Evolutionary conservation across 2,113 vertebrate species (phyloP), one percentile per base, ranked within the genome.

Genomic region (Dermatemys mawii): DNA sequence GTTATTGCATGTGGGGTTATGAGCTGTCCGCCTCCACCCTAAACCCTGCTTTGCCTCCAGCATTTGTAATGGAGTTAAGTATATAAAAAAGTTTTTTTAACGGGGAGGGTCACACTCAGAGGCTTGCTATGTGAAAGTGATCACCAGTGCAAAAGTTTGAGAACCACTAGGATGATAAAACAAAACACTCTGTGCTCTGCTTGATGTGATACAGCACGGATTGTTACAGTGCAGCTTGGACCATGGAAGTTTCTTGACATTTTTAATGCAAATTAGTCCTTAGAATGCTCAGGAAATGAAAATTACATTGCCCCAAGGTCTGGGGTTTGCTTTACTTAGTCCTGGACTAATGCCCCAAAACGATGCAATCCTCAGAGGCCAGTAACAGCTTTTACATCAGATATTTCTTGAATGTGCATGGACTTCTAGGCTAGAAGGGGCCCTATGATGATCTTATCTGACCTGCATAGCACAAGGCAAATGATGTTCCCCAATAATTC

Each of bases 301-400:
- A 48, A 92, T 84, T 92, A 48, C 73, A 82, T 41, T 53, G 41
- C 89, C 78, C 86, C 53, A 48, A 50, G 82, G 82, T 78, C 83
- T 84, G 63, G 55, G 57, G 92, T 93, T 24, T 92, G 73, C 73
- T 94, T 94, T 82, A 54, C 89, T 94, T 67, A 88, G 88, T 83
- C 75, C 78, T 93, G 92, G 73, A 86, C 84, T 80, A 2, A 50
- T 85, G 84, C 88, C 84, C 51, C 26, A 54, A 93, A 90, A 44
- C 57, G 10, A 11, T 9, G 60, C 48, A 51, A 51, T 83, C 60
- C 26, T 57, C 84, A 90, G 41, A 57, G 41, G 22, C 84, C 16
- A 63, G 50, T 78, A 26, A 46, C 41, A 75, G 27, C 27, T 94
- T 93, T 70, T 26, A 22, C 0, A 0, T 81, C 2, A 0, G 48